phyloP scores from a whole-genome alignment of 1,140 invertebrate genomes.

The Heterodera schachtii region DNA sequence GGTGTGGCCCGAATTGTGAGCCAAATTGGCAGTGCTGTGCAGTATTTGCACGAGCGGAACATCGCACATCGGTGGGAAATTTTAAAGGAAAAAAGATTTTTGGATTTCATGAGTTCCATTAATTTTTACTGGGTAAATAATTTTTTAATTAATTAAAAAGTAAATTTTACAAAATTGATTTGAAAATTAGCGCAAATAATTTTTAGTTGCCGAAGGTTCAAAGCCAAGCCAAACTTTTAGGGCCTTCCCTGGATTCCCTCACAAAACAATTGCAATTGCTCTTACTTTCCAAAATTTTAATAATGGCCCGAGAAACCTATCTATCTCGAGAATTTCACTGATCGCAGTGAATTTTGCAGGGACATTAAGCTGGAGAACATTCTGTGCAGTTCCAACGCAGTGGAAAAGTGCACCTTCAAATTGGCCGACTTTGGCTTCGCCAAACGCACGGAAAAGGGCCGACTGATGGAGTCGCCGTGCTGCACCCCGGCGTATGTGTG shows the following conservation, averaged over 20 bases:
- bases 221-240: neutral
- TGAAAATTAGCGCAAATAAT: no score
- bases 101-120: slow-evolving; percentile 74
- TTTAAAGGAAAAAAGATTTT: slow-evolving; percentile 67
- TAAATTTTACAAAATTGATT: no score
- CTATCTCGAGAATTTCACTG: no score
- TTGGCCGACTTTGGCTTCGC: slow-evolving; percentile 99
- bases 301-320: no score
- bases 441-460: slow-evolving; percentile 79
- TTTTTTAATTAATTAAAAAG: no score
- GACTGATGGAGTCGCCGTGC: slow-evolving; percentile 90
- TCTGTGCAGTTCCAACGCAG: slow-evolving; percentile 73
- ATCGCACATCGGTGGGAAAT: slow-evolving; percentile 89
- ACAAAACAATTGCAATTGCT: no score
- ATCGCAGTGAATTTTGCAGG: neutral
- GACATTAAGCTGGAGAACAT: slow-evolving; percentile 84
- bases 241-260: no score
- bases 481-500: slow-evolving; percentile 98
- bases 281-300: no score
- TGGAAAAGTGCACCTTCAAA: slow-evolving; percentile 78
- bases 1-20: slow-evolving; percentile 89
- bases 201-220: neutral
- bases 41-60: slow-evolving; percentile 88
- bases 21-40: slow-evolving; percentile 92
- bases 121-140: neutral